Evolutionary conservation across 1,140 invertebrate genomes (phyloP).

Genomic region (Drosophila micromelanica): DNA sequence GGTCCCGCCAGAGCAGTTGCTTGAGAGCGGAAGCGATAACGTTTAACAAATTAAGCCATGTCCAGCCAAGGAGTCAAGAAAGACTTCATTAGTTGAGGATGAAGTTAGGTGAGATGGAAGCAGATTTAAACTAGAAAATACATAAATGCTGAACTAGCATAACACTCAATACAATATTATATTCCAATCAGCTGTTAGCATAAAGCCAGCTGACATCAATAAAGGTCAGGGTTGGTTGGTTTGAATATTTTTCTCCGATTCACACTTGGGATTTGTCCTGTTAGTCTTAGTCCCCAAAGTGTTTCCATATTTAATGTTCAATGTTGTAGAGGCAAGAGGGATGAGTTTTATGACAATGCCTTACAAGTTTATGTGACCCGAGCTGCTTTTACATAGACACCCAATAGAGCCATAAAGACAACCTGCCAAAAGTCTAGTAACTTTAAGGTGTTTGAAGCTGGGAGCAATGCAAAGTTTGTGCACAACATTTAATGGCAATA

Average conservation of each 20-base stretch:
- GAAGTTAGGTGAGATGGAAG: conserved; percentile 23
- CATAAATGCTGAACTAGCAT: conserved; percentile 49
- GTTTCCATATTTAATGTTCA: conserved; percentile 29
- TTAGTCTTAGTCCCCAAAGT: conserved; percentile 14
- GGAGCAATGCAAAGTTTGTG: conserved; percentile 2
- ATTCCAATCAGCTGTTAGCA: conserved; percentile 80
- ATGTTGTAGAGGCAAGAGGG: conserved; percentile 2
- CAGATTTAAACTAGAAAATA: conserved; percentile 53
- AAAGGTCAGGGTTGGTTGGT: conserved; percentile 11
- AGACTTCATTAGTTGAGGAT: conserved; percentile 62
- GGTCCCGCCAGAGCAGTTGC: conserved; percentile 48
- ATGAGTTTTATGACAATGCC: conserved; percentile 68
- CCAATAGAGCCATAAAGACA: conserved; percentile 69
- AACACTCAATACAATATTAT: conserved; percentile 72
- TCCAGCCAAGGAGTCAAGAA: conserved; percentile 43
- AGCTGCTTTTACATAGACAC: conserved; percentile 37
- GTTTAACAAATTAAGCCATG: conserved; percentile 79
- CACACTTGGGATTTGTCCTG: conserved; percentile 19
- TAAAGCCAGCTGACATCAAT: conserved; percentile 80
- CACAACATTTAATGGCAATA: conserved; percentile 70
- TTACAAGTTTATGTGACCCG: conserved; percentile 71
- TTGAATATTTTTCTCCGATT: conserved; percentile 12
- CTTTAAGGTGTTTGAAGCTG: conserved; percentile 9
- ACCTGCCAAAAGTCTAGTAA: conserved; percentile 47
- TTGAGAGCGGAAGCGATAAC: conserved; percentile 72